Evolutionary conservation across 2,888 invertebrate genomes (phyloP).

Genomic region (Pandemis cinnamomeana): DNA sequence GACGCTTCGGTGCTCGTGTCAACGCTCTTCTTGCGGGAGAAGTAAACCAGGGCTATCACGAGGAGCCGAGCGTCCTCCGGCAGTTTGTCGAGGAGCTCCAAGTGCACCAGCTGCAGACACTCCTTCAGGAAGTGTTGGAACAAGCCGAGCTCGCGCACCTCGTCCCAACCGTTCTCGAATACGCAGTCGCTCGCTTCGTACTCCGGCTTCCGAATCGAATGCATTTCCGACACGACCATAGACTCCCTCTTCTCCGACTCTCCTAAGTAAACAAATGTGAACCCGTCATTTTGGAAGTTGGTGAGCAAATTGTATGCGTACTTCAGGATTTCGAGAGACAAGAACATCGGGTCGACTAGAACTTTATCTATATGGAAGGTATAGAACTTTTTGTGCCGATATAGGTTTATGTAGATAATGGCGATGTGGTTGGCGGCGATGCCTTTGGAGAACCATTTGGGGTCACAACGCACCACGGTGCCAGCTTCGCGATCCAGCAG

Average conservation of each 20-base stretch:
- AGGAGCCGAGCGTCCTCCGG: conserved; percentile 52
- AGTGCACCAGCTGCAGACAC: conserved; percentile 43
- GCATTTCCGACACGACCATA: conserved; percentile 3
- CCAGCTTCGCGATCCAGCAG: conserved; percentile 40
- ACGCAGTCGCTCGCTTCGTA: conserved; percentile 48
- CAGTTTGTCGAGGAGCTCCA: conserved; percentile 43
- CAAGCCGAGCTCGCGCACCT: conserved; percentile 43
- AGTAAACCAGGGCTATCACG: conserved; percentile 55
- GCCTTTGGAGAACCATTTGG: conserved; percentile 53
- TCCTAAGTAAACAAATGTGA: conserved; percentile 15
- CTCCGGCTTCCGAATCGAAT: conserved; percentile 47
- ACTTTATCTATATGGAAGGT: conserved; percentile 43
- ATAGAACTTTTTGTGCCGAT: conserved; percentile 35
- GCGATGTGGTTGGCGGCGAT: conserved; percentile 47
- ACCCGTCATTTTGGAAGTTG: conserved; percentile 48
- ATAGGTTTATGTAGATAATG: conserved; percentile 47
- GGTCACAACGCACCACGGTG: conserved; percentile 44
- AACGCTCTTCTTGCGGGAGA: conserved; percentile 47
- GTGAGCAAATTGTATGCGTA: conserved; percentile 58
- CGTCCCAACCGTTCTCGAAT: conserved; percentile 60
- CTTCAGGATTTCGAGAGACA: conserved; percentile 56
- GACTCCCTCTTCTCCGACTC: background rate
- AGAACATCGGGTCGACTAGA: conserved; percentile 41
- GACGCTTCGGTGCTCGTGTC: conserved; percentile 47
- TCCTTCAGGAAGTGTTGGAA: conserved; percentile 50